Percentiles rank a stretch among this genome's conserved stretches.
phyloP scores from a whole-genome alignment of 2,888 invertebrate genomes.

The Stenolophus ochropezus region DNA sequence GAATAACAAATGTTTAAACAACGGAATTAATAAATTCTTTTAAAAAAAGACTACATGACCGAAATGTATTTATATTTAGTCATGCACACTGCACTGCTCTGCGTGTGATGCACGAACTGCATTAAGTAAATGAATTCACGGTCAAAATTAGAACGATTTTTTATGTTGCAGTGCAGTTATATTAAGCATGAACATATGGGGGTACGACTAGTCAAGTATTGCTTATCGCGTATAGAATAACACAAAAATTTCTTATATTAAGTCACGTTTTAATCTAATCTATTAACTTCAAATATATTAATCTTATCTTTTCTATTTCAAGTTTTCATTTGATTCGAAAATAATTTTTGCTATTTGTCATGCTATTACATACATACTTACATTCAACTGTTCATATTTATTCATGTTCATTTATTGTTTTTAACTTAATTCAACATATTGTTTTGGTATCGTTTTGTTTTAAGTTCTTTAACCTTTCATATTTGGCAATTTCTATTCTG shows the following conservation, averaged over 20 bases:
- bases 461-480: not conserved
- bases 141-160: conserved; percentile 42
- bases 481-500: not conserved
- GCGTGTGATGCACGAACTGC: conserved; percentile 28
- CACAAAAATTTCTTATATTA: not conserved
- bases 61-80: conserved; percentile 29
- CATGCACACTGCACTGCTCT: conserved; percentile 36
- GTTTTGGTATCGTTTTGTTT: not conserved
- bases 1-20: not conserved
- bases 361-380: too few relatives aligned
- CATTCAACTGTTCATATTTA: too few relatives aligned
- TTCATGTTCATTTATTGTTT: too few relatives aligned
- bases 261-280: not conserved
- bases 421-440: not conserved
- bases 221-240: not conserved
- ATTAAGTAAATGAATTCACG: conserved; percentile 30
- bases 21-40: not conserved
- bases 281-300: not conserved
- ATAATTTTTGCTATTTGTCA: too few relatives aligned
- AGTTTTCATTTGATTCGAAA: too few relatives aligned
- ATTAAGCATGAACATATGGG: not conserved
- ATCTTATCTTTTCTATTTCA: too few relatives aligned
- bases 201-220: not conserved
- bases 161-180: not conserved
- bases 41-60: not conserved